A percentile compares a stretch with the other conserved stretches of the same genome.
Evolutionary conservation across 2,797 vertebrate genomes (phyloP).

Genomic region (Orestias chungarensis): DNA sequence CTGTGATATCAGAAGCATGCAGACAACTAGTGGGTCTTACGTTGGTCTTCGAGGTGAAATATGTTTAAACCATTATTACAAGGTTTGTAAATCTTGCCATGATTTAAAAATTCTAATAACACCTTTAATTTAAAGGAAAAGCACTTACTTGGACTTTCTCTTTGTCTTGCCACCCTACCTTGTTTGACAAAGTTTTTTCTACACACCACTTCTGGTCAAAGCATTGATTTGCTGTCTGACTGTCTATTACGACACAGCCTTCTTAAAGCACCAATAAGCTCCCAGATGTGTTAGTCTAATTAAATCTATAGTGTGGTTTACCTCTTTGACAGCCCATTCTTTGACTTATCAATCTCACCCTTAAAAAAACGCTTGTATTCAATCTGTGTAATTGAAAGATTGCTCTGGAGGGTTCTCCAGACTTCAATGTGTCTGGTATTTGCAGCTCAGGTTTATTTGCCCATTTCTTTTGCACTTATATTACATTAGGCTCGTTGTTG

Average conservation of each 20-base stretch:
- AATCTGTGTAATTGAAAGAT: conserved; percentile 85
- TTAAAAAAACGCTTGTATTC: conserved; percentile 71
- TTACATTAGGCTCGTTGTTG: conserved; percentile 65
- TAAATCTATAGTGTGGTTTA: conserved; percentile 84
- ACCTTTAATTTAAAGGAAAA: conserved; percentile 9
- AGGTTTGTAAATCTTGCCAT: background rate
- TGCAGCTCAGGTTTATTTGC: conserved; percentile 71
- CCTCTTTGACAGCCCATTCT: conserved; percentile 77
- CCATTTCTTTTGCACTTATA: conserved; percentile 74
- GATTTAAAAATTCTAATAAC: background rate
- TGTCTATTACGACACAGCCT: conserved; percentile 41
- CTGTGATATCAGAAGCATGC: too few relatives aligned
- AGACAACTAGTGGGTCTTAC: too few relatives aligned
- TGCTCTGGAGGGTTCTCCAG: conserved; percentile 80
- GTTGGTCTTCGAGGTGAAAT: background rate
- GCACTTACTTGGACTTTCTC: conserved; percentile 16
- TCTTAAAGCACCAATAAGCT: conserved; percentile 62
- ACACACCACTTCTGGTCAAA: conserved; percentile 42
- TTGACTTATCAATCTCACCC: conserved; percentile 77
- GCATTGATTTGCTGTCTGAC: conserved; percentile 65
- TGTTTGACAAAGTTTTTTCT: conserved; percentile 41
- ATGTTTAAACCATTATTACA: background rate
- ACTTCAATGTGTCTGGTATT: conserved; percentile 75
- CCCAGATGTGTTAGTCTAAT: conserved; percentile 83
- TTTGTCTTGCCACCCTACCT: conserved; percentile 40